Base-by-base conservation (phyloP, 2,888 invertebrate species). In the Meandrusa payeni region DNA sequence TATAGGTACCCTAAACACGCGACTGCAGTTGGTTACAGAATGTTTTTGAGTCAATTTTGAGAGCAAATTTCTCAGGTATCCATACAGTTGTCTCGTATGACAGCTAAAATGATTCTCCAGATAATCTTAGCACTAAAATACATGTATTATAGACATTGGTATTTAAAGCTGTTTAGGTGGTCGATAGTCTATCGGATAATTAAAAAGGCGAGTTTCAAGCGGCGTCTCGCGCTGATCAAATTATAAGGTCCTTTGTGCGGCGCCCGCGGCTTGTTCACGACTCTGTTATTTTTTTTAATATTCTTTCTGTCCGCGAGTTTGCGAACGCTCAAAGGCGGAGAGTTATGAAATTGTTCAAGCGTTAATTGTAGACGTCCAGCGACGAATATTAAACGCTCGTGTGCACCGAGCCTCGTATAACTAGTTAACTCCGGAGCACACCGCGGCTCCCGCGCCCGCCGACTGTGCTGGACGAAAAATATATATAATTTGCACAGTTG, bases 271-370 rank as follows among this genome's bases (percentile, higher is more conserved):
- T 72, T 61, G 56, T 52, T 43, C 55, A 51, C 52, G 61, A 55
- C 56, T 61, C 69, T 68, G 71, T 73, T 51, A 71, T 75, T 66
- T 64, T 70, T 74, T 70, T 75, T 76, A 59, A 59, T 73, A 70
- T 69, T 61, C 62, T 55, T 63, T 51, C 50, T 70, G 70, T 68
- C 67, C 59, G 59, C 53, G 69, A 69, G 63, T 64, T 64, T 62
- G 60, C 50, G 61, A 55, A 56, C 64, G 73, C 78, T 85, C 85
- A 85, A 86, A 86, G 83, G 79, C 81, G 69, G 68, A 71, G 77
- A 85, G 86, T 86, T 86, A 80, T 85, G 80, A 82, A 82, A 82
- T 85, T 80, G 85, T 86, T 86, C 59, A 64, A 83, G 82, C 86
- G 85, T 83, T 81, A 82, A 83, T 81, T 82, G 82, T 79, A 81